Evolutionary conservation across 37 sponge, comb jelly and placozoan genomes (phyloP).

Genomic region (Oopsacas minuta): DNA sequence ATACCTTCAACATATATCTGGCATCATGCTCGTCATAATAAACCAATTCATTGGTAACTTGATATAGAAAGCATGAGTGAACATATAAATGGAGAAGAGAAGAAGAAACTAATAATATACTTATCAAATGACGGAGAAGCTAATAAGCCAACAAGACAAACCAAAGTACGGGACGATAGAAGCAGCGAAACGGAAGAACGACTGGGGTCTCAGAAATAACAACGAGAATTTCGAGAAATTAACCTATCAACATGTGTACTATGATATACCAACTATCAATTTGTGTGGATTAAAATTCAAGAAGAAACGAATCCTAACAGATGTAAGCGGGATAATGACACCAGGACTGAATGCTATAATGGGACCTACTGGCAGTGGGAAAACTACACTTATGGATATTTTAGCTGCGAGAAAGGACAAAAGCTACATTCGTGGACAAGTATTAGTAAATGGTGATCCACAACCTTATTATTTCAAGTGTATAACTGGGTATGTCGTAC

Average conservation of each 20-base stretch:
- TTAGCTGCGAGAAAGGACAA: conserved; percentile 22
- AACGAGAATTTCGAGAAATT: neutral
- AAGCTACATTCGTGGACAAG: conserved; percentile 8
- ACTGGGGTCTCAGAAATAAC: neutral
- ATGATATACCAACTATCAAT: conserved; percentile 19
- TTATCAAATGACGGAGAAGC: neutral
- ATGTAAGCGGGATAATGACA: conserved; percentile 12
- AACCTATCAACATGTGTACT: neutral
- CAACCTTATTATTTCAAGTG: conserved; percentile 23
- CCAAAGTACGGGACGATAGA: neutral
- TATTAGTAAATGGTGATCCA: conserved; percentile 1
- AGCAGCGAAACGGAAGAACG: neutral
- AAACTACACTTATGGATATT: conserved; percentile 23
- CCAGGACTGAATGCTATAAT: conserved; percentile 26
- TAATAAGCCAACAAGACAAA: neutral
- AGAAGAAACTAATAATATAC: no score
- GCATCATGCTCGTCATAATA: no score
- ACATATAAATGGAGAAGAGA: no score
- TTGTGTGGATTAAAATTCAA: neutral
- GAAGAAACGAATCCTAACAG: neutral
- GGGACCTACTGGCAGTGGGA: conserved; percentile 31
- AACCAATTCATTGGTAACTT: no score
- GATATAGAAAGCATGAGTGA: no score
- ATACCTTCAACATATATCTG: no score
- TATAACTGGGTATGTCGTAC: conserved; percentile 22